phyloP scores from a whole-genome alignment of 2,888 invertebrate species.

The Thera obeliscata region DNA sequence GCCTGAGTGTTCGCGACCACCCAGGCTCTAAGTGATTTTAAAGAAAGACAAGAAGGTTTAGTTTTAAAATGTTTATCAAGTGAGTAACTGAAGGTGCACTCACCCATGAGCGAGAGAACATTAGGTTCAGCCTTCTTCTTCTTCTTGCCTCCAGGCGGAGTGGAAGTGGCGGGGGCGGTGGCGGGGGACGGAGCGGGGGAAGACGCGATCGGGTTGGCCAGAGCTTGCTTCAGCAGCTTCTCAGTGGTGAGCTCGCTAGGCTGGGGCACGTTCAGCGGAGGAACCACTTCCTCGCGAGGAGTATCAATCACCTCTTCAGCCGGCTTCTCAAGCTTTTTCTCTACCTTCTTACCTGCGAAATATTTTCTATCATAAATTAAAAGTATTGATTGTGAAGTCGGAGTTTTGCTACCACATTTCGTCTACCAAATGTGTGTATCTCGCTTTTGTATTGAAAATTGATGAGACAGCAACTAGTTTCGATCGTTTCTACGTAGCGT shows the following conservation, averaged over 20 bases:
- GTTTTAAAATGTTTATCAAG: too few relatives aligned
- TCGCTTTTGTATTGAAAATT: too few relatives aligned
- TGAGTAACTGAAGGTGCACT: conserved; percentile 37
- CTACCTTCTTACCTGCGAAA: conserved; percentile 63
- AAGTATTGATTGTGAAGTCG: too few relatives aligned
- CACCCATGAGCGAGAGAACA: conserved; percentile 74
- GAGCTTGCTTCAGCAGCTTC: conserved; percentile 71
- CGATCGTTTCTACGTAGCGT: too few relatives aligned
- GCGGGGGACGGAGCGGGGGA: conserved; percentile 44
- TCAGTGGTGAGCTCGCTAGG: conserved; percentile 77
- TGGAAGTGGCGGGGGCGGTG: conserved; percentile 47
- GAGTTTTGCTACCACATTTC: too few relatives aligned
- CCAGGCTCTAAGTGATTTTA: too few relatives aligned
- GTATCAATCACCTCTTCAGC: conserved; percentile 51
- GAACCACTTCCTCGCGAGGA: conserved; percentile 65
- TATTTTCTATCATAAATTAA: background rate
- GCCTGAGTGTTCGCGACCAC: too few relatives aligned
- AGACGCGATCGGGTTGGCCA: conserved; percentile 47
- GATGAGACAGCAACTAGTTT: too few relatives aligned
- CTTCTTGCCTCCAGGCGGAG: conserved; percentile 66
- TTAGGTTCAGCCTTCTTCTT: conserved; percentile 76
- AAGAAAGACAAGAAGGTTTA: too few relatives aligned
- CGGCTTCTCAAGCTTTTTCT: conserved; percentile 55
- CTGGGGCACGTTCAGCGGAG: conserved; percentile 71
- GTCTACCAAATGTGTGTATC: too few relatives aligned